Evolutionary conservation across 1,140 invertebrate species (phyloP), one percentile per base, ranked within the genome.

Genomic region (Gonioctena quinquepunctata): DNA sequence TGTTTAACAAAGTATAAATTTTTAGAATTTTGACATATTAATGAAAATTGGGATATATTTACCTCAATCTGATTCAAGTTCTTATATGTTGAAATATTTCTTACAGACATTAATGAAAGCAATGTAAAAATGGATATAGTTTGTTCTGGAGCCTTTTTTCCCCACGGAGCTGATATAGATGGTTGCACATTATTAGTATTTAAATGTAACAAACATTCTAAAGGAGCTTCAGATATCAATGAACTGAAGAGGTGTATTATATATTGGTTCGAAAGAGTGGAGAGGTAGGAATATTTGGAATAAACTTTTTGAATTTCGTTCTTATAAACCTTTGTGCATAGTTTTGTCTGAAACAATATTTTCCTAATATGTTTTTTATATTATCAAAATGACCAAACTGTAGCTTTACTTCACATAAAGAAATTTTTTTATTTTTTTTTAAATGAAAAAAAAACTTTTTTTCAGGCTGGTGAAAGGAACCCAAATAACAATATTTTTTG

Each of bases 181-280:
- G 94, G 93, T 1, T 91, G 91, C 76, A 86, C 87, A 7, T 79
- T 94, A 28, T 85, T 96, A 19, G 87, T 95, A 62, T 91, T 94
- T 71, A 92, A 90, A 78, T 90, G 89, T 7, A 93, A 91, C 79
- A 86, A 91, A 73, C 91, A 95, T 74, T 80, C 86, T 1, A 96
- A 95, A 86, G 92, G 92, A 57, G 82, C 86, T 8, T 89, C 89
- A 77, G 89, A 93, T 75, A 88, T 91, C 72, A 88, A 90, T 2
- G 90, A 94, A 27, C 78, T 96, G 3, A 93, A 95, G 79, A 89
- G 88, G 80, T 91, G 92, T 76, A 88, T 97, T 50, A 90, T 96
- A 1, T 97, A 96, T 81, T 95, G 92, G 91, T 90, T 97, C 71
- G 96, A 98, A 81, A 85, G 93, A 75, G 82, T 92, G 57, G 93